These are phyloP conservation scores for Otis tarda DNA, from an alignment of 2,113 vertebrate species.

Conservation along the genomic window DNA sequence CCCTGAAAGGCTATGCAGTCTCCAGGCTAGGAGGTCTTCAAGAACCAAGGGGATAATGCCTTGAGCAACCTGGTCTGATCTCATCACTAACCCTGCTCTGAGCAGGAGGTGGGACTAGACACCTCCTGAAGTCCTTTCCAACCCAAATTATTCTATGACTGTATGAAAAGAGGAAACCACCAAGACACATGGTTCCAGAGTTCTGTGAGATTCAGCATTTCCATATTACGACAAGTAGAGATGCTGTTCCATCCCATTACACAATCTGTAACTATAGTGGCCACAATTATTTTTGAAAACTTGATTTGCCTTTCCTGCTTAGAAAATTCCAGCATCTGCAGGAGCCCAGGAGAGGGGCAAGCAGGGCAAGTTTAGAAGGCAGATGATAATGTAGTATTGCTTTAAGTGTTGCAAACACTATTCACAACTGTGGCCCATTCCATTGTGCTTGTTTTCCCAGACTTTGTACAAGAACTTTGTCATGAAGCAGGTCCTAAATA, in stretches of 20 bases:
- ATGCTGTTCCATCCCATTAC: background rate
- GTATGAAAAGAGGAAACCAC: background rate
- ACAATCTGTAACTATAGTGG: background rate
- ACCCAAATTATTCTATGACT: background rate
- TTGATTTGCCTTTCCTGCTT: background rate
- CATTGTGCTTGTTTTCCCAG: background rate
- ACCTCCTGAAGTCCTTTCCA: background rate
- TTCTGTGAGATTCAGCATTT: background rate
- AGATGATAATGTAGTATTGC: background rate
- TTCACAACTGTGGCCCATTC: background rate
- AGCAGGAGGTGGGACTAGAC: background rate
- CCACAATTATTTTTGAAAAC: background rate
- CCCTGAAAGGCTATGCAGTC: background rate
- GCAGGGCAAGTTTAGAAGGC: background rate
- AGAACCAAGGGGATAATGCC: background rate
- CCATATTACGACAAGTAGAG: background rate
- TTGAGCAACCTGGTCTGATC: background rate
- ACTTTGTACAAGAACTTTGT: background rate
- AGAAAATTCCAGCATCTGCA: background rate
- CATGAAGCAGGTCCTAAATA: background rate
- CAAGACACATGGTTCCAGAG: background rate
- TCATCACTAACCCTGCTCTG: background rate
- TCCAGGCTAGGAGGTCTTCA: background rate
- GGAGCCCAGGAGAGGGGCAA: background rate
- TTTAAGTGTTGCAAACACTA: background rate